Conservation (phyloP, 2,113 vertebrate genomes). For the Ammospiza nelsoni region DNA sequence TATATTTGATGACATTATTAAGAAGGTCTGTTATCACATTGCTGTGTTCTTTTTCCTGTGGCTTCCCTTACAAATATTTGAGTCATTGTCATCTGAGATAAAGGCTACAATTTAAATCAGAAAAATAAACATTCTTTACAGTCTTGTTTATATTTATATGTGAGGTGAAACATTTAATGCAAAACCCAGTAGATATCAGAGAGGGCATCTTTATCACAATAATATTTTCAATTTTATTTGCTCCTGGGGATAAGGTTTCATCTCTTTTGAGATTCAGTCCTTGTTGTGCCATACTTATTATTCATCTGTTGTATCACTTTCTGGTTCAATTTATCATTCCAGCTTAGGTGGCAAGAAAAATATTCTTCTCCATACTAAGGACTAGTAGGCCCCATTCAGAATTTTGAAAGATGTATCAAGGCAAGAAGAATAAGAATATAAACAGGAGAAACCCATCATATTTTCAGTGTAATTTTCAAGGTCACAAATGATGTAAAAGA, state of each 20-base stretch:
- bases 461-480: neutral
- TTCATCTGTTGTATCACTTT: neutral
- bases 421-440: neutral
- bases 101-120: neutral
- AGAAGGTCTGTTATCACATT: neutral
- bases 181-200: neutral
- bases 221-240: constrained; percentile 18
- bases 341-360: neutral
- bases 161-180: neutral
- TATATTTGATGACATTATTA: neutral
- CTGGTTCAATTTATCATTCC: constrained; percentile 22
- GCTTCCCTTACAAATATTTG: neutral
- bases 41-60: neutral
- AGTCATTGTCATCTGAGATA: neutral
- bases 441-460: neutral
- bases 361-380: neutral
- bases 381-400: neutral
- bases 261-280: neutral
- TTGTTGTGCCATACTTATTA: constrained; percentile 29
- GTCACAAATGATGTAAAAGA: neutral
- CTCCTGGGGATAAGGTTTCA: neutral
- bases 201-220: neutral
- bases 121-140: neutral
- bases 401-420: neutral
- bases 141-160: neutral